phyloP scores from a whole-genome alignment of 2,113 vertebrate species.

The Pardalotus punctatus region DNA sequence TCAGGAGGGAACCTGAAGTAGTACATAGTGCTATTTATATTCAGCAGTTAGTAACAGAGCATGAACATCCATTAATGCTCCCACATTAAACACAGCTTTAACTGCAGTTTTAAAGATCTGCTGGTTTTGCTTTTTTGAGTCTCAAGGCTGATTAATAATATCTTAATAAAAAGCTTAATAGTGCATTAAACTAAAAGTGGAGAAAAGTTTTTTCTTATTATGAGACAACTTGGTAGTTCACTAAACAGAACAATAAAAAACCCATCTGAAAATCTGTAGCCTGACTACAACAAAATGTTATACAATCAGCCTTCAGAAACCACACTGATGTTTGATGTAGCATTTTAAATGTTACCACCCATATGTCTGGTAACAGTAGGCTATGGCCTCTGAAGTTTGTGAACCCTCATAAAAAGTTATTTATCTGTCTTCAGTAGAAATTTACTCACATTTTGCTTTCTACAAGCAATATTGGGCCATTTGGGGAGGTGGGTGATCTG shows the following conservation, averaged over 20 bases:
- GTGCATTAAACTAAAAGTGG: conserved; percentile 52
- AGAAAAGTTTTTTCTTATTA: conserved; percentile 8
- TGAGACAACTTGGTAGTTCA: conserved; percentile 22
- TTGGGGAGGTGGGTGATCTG: conserved; percentile 1
- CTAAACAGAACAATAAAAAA: conserved; percentile 48
- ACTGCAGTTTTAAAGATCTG: conserved; percentile 56
- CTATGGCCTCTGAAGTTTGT: background rate
- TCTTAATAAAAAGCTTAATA: conserved; percentile 67
- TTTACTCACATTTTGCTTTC: background rate
- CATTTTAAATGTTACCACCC: background rate
- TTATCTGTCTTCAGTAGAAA: background rate
- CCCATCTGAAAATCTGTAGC: background rate
- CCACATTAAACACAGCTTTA: conserved; percentile 66
- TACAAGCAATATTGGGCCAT: background rate
- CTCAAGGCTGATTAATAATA: conserved; percentile 66
- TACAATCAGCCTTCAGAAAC: background rate
- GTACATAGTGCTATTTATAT: conserved; percentile 39
- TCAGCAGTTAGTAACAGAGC: conserved; percentile 57
- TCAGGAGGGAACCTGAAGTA: background rate
- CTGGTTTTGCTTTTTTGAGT: conserved; percentile 58
- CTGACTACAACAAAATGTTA: background rate
- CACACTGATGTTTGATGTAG: background rate
- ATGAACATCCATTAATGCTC: conserved; percentile 64
- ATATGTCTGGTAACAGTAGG: background rate
- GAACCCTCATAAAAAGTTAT: background rate